phyloP scores from a whole-genome alignment of 2,797 vertebrate genomes.

The Microctenopoma steveboyesi region DNA sequence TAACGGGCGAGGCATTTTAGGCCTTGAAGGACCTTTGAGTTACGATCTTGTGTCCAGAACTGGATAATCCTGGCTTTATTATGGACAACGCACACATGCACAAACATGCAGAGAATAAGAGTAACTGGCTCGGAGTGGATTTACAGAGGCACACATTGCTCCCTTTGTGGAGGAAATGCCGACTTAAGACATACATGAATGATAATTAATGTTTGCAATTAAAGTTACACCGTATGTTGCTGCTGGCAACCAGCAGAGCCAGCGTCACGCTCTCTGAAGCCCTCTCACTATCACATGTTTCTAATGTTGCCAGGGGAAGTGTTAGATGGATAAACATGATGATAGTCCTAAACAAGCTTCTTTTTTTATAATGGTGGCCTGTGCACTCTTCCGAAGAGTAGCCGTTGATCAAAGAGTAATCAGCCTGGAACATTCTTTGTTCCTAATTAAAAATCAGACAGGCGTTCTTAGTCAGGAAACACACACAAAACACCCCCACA shows the following conservation, averaged over 20 bases:
- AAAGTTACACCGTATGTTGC: constrained; percentile 15
- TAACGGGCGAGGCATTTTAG: neutral
- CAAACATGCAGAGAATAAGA: neutral
- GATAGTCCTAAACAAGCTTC: constrained; percentile 46
- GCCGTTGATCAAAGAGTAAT: constrained; percentile 16
- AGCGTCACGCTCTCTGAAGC: neutral
- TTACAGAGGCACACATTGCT: neutral
- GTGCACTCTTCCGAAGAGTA: constrained; percentile 27
- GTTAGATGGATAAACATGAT: constrained; percentile 39
- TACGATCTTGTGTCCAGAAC: constrained; percentile 26
- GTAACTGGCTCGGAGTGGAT: neutral
- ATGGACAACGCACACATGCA: constrained; percentile 33
- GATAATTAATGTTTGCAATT: constrained; percentile 36
- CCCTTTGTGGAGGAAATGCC: constrained; percentile 9
- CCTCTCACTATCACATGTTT: neutral
- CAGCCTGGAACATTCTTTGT: constrained; percentile 32
- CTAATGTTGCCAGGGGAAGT: constrained; percentile 10
- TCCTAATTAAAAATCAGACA: constrained; percentile 55
- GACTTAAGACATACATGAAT: constrained; percentile 10
- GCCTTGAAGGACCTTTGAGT: constrained; percentile 24
- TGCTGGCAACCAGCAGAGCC: constrained; percentile 12
- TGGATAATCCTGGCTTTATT: constrained; percentile 56
- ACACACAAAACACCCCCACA: constrained; percentile 1
- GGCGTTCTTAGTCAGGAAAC: constrained; percentile 25
- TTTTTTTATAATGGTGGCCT: constrained; percentile 17